Evolutionary conservation across 2,113 vertebrate species (phyloP).

Genomic region (Lepus americanus): DNA sequence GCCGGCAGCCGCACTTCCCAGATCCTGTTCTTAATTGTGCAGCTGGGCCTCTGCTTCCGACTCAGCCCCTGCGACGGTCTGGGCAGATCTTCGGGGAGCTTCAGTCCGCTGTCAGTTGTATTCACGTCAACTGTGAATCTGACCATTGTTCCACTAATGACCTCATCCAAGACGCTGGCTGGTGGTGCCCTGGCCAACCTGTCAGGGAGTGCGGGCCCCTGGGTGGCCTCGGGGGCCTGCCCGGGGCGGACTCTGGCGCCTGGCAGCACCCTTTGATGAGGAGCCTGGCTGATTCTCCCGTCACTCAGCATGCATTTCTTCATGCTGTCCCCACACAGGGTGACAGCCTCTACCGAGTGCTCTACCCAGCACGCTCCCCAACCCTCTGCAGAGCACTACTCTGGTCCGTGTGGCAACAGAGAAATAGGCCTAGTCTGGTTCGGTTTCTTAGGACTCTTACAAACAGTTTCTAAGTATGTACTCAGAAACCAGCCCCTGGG

Average conservation of each 20-base stretch:
- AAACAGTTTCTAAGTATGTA: not conserved
- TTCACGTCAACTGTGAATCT: not conserved
- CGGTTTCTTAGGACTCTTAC: not conserved
- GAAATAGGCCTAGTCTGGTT: not conserved
- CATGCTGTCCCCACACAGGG: no score
- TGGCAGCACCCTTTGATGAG: not conserved
- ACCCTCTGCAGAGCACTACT: not conserved
- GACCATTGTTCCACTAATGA: not conserved
- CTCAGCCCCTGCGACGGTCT: not conserved
- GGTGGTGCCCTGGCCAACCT: not conserved
- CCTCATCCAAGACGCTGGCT: not conserved
- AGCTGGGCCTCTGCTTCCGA: slow-evolving; percentile 1
- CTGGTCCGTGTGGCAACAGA: not conserved
- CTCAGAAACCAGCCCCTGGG: not conserved
- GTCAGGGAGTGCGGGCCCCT: not conserved
- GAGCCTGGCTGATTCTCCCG: not conserved
- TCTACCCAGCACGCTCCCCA: no score
- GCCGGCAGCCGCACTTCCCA: slow-evolving; percentile 28
- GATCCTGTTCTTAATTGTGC: slow-evolving; percentile 25
- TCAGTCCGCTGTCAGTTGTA: not conserved
- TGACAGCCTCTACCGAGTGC: not conserved
- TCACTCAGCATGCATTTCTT: not conserved
- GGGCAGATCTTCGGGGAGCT: slow-evolving; percentile 26
- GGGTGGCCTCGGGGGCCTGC: not conserved
- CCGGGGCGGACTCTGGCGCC: not conserved